These are phyloP conservation scores for Morpho deidamia DNA, from an alignment of 2,888 invertebrate species.

Conservation along the genomic window DNA sequence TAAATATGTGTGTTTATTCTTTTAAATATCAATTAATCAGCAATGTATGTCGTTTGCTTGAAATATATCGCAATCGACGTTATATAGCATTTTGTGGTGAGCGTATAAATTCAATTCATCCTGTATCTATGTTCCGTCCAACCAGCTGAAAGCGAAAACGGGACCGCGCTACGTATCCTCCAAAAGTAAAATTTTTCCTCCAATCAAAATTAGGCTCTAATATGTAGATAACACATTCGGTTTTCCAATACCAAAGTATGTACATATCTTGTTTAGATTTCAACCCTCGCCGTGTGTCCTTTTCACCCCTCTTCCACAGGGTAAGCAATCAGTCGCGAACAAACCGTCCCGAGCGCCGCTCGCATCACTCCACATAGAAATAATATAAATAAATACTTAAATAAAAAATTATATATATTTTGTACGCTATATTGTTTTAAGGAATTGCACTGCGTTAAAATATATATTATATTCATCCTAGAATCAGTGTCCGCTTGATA, in stretches of 20 bases:
- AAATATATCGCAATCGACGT: constrained; percentile 37
- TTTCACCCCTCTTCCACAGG: constrained; percentile 64
- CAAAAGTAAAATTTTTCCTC: constrained; percentile 40
- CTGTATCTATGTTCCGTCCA: constrained; percentile 65
- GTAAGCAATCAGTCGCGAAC: constrained; percentile 68
- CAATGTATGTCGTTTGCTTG: constrained; percentile 16
- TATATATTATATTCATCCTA: constrained; percentile 6
- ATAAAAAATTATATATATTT: constrained; percentile 33
- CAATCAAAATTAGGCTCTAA: constrained; percentile 29
- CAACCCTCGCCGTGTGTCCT: constrained; percentile 50
- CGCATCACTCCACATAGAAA: constrained; percentile 39
- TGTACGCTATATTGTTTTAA: constrained; percentile 25
- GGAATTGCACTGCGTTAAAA: not conserved
- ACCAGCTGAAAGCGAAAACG: constrained; percentile 63
- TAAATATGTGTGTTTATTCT: not conserved
- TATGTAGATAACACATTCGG: constrained; percentile 6
- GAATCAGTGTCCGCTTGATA: constrained; percentile 13
- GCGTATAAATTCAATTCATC: constrained; percentile 69
- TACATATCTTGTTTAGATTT: constrained; percentile 38
- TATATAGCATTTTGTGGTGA: constrained; percentile 42
- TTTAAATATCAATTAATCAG: not conserved
- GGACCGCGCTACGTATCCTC: constrained; percentile 60
- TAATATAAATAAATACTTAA: constrained; percentile 31
- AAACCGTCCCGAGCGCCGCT: constrained; percentile 64
- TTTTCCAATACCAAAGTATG: constrained; percentile 26